Evolutionary conservation across 2,888 invertebrate species (phyloP).

Genomic region (Isoperla grammatica): DNA sequence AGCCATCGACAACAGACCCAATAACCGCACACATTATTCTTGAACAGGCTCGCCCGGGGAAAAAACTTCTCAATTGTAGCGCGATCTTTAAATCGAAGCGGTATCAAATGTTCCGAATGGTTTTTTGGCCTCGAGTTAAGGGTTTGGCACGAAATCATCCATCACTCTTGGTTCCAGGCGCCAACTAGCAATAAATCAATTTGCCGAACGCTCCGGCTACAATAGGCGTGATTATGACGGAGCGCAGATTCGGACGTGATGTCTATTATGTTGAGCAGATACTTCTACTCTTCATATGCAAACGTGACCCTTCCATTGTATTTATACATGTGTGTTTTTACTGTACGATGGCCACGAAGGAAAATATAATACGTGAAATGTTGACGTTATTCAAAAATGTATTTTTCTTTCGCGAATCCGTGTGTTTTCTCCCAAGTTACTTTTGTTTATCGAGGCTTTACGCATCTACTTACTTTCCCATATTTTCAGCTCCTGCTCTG

Average conservation of each 20-base stretch:
- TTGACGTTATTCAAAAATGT: no score
- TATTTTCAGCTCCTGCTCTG: no score
- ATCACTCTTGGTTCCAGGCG: background rate
- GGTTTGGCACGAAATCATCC: background rate
- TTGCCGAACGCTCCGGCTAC: background rate
- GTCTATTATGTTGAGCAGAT: background rate
- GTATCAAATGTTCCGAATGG: background rate
- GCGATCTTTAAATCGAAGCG: background rate
- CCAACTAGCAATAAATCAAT: background rate
- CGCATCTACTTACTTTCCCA: no score
- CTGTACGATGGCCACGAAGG: no score
- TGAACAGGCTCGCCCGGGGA: background rate
- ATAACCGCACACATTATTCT: conserved; percentile 1
- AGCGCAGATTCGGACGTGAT: background rate
- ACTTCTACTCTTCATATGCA: background rate
- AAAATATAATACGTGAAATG: no score
- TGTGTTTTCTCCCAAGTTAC: no score
- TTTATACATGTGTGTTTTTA: background rate
- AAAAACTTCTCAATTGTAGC: background rate
- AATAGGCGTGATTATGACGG: no score
- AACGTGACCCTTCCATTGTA: background rate
- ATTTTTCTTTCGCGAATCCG: no score
- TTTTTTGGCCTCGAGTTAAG: no score
- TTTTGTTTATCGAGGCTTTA: no score
- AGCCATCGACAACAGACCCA: no score